Evolutionary conservation across 2,888 invertebrate genomes (phyloP).

Genomic region (Melangyna quadrimaculata): DNA sequence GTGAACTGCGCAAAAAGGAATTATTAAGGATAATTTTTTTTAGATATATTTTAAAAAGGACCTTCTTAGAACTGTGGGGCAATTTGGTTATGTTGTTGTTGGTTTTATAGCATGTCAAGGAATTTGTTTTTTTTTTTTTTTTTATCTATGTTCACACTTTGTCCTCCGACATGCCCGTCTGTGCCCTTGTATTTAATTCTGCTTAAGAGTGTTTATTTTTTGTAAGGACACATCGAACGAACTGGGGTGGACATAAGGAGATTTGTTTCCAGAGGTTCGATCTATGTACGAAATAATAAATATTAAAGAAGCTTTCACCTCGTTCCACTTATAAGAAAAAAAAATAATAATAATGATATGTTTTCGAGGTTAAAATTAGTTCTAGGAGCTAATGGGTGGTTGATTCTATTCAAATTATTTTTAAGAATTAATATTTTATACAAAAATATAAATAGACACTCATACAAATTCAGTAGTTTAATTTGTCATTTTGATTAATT

Average conservation of each 20-base stretch:
- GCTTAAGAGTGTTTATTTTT: constrained; percentile 23
- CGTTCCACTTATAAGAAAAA: constrained; percentile 28
- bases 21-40: constrained; percentile 40
- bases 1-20: constrained; percentile 49
- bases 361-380: constrained; percentile 37
- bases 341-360: neutral
- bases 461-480: neutral
- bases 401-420: constrained; percentile 26
- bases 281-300: constrained; percentile 6
- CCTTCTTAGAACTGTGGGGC: constrained; percentile 11
- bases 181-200: constrained; percentile 56
- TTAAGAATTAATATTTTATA: constrained; percentile 34
- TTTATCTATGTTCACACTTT: constrained; percentile 6
- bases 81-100: constrained; percentile 16
- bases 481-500: neutral
- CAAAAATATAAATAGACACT: neutral
- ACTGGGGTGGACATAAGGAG: constrained; percentile 6
- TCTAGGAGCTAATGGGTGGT: neutral
- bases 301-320: constrained; percentile 51
- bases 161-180: constrained; percentile 65
- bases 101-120: constrained; percentile 50
- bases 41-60: constrained; percentile 13
- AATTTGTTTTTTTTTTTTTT: constrained; percentile 15
- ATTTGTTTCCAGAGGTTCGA: constrained; percentile 18
- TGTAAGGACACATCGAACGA: constrained; percentile 39